A percentile compares a stretch with the other conserved stretches of the same genome.
phyloP scores from a whole-genome alignment of 2,888 invertebrate species.

The Drosophila rellima region DNA sequence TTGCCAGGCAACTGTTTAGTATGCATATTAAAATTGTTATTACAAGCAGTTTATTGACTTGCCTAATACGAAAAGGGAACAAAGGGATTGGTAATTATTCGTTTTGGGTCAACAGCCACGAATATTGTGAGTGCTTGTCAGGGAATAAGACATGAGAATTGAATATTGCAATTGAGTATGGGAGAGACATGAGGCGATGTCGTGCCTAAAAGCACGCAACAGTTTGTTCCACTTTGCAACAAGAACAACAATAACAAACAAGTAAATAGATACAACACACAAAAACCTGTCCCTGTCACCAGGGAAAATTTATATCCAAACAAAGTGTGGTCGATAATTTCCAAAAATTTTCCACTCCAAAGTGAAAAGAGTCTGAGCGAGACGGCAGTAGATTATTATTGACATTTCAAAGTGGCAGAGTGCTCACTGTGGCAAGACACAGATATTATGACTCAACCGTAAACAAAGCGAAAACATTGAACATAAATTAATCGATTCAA shows the following conservation, averaged over 20 bases:
- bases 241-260: conserved; percentile 19
- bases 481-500: conserved; percentile 27
- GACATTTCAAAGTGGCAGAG: conserved; percentile 3
- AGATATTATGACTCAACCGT: conserved; percentile 35
- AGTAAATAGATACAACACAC: conserved; percentile 26
- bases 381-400: neutral
- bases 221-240: conserved; percentile 29
- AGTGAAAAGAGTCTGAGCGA: neutral
- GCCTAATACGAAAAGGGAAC: conserved; percentile 25
- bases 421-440: conserved; percentile 13
- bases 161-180: conserved; percentile 5
- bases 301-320: conserved; percentile 46
- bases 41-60: conserved; percentile 41
- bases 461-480: conserved; percentile 44
- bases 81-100: conserved; percentile 19
- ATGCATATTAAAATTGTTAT: conserved; percentile 10
- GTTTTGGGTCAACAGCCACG: conserved; percentile 57
- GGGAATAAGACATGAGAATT: conserved; percentile 31
- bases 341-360: conserved; percentile 24
- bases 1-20: conserved; percentile 25
- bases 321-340: conserved; percentile 16
- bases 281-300: conserved; percentile 14
- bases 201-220: conserved; percentile 62
- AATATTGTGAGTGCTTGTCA: conserved; percentile 37
- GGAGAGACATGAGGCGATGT: neutral